Evolutionary conservation across 1,140 invertebrate genomes (phyloP), one percentile per base, ranked within the genome.

Genomic region (Drosophila sucinea): DNA sequence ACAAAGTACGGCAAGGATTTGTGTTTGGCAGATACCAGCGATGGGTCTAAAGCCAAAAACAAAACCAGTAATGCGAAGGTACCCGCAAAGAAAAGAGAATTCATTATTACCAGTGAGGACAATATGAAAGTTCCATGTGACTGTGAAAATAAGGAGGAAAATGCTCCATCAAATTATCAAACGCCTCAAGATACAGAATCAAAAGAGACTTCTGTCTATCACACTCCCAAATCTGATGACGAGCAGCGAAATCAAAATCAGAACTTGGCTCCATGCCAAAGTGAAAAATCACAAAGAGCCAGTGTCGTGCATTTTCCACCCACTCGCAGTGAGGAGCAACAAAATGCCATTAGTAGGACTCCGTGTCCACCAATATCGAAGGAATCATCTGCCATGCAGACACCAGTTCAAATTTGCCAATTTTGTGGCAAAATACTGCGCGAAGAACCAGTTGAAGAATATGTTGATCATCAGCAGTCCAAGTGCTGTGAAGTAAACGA

Each of bases 1-100:
- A 91, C 94, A 57, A 93, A 93, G 62, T 96, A 95, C 86, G 94
- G 95, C 0, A 90, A 90, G 8, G 91, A 92, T 2, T 51, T 94
- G 35, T 91, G 6, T 32, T 1, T 67, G n/a, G 32, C 51, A 4
- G 68, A 71, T 25, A 61, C 44, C 0, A 33, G 10, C 1, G 77
- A 69, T 44, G 72, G 44, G 10, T 61, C 11, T 29, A 29, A 11
- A 35, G 8, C 1, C 5, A 10, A 61, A 4, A 38, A 63, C 11
- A 58, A 62, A 1, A 66, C 73, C 0, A 73, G 70, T 35, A 10
- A 60, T 4, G 32, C 38, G 0, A 58, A 60, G 4, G 10, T 67
- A 30, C 23, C 23, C 25, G 33, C 1, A 2, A 38, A 51, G 10
- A 62, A 62, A 29, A 29, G 23, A 11, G 29, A 47, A 3, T 75